Conservation (phyloP, 1,140 invertebrate genomes). For the Himalopsyche phryganea region DNA sequence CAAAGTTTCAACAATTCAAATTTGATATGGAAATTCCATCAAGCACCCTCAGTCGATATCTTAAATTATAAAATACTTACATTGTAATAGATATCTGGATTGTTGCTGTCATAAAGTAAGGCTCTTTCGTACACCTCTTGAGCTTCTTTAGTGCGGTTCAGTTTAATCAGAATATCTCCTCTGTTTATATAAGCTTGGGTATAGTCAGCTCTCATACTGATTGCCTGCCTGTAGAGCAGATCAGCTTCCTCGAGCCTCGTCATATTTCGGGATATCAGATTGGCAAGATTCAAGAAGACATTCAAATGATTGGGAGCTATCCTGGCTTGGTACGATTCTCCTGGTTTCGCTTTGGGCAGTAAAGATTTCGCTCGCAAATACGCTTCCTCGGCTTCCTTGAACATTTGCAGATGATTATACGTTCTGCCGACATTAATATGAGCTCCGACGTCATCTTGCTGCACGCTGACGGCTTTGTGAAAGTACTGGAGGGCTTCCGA, state of each 20-base stretch:
- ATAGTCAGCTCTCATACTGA: constrained; percentile 96
- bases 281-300: constrained; percentile 93
- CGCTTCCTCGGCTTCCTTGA: constrained; percentile 86
- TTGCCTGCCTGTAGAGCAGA: constrained; percentile 87
- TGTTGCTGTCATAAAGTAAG: constrained; percentile 87
- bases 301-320: constrained; percentile 96
- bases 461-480: constrained; percentile 87
- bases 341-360: constrained; percentile 85
- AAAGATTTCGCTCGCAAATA: constrained; percentile 87
- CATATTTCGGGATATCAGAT: constrained; percentile 90
- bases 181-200: constrained; percentile 96
- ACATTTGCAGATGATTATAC: constrained; percentile 88
- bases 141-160: constrained; percentile 92
- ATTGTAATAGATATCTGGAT: constrained; percentile 97
- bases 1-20: no score
- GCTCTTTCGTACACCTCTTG: constrained; percentile 93
- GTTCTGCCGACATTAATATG: constrained; percentile 96
- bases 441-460: constrained; percentile 92
- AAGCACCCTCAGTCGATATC: no score
- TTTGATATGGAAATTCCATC: no score
- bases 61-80: constrained; percentile 67
- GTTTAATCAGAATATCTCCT: constrained; percentile 92
- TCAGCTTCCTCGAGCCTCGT: constrained; percentile 91
- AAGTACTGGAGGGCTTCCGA: constrained; percentile 88
- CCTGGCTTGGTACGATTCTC: constrained; percentile 90